A percentile compares a stretch with the other conserved stretches of the same genome.
Conservation (phyloP, 2,888 invertebrate species). For the Lordiphosa andalusiaca region DNA sequence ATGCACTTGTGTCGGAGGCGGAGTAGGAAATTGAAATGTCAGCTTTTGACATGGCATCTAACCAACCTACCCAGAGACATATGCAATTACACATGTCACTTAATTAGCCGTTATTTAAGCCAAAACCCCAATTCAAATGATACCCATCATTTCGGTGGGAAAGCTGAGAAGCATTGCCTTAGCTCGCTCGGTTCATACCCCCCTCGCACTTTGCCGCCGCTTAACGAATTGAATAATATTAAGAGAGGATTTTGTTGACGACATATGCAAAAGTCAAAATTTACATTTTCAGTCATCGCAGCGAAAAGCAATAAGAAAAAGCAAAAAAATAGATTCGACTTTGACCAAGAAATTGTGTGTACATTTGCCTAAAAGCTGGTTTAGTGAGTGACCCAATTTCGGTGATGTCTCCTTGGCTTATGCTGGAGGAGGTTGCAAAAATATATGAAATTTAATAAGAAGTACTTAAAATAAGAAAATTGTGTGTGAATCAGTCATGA, state of each 20-base stretch:
- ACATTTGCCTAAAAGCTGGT: neutral
- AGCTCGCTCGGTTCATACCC: too few species aligned
- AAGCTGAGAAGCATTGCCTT: too few species aligned
- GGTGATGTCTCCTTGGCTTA: neutral
- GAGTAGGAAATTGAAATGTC: conserved; percentile 21
- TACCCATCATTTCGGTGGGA: too few species aligned
- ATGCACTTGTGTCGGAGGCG: neutral
- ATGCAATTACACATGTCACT: conserved; percentile 21
- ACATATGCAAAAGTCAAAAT: conserved; percentile 22
- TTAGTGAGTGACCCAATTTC: neutral
- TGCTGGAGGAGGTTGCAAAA: too few species aligned
- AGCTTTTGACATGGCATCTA: conserved; percentile 22
- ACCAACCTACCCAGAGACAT: conserved; percentile 1
- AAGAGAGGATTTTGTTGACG: conserved; percentile 16
- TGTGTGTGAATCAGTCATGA: too few species aligned
- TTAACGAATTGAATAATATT: conserved; percentile 1
- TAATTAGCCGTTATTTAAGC: conserved; percentile 20
- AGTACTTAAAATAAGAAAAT: too few species aligned
- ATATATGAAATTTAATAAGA: too few species aligned
- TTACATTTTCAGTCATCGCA: conserved; percentile 13
- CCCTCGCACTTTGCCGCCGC: neutral
- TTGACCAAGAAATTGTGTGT: too few species aligned
- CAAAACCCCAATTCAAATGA: too few species aligned
- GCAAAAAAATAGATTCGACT: neutral
- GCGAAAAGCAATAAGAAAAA: neutral